These are phyloP conservation scores for Eupithecia pulchellata DNA, from an alignment of 2,888 invertebrate species.

Conservation along the genomic window DNA sequence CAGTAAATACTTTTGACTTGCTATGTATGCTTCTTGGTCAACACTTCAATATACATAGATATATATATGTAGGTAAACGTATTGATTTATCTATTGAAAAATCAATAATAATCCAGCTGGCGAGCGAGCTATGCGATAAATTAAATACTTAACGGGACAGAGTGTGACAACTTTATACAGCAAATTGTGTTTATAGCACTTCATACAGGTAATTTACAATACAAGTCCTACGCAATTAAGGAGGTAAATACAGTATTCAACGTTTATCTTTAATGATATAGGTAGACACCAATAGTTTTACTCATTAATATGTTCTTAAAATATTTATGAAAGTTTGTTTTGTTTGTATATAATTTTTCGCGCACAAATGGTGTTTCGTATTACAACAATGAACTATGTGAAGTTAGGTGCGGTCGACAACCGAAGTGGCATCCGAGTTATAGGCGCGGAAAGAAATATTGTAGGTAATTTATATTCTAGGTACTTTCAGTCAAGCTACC, in stretches of 20 bases:
- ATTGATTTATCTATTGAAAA: conserved; percentile 28
- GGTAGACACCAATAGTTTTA: neutral
- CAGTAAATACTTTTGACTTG: conserved; percentile 1
- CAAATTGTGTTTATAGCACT: conserved; percentile 37
- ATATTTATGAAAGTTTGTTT: neutral
- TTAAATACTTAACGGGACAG: conserved; percentile 29
- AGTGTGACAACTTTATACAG: conserved; percentile 42
- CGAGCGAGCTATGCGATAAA: conserved; percentile 32
- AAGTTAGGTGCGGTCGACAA: no score
- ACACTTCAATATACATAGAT: conserved; percentile 1
- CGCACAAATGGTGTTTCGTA: neutral
- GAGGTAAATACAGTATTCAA: conserved; percentile 24
- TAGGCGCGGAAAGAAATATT: no score
- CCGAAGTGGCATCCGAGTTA: no score
- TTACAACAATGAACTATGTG: no score
- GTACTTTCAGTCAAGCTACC: neutral
- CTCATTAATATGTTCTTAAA: neutral
- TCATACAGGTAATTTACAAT: conserved; percentile 30
- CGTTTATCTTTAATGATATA: conserved; percentile 10
- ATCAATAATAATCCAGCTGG: conserved; percentile 41
- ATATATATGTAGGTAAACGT: neutral
- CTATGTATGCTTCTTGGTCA: neutral
- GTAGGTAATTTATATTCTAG: neutral
- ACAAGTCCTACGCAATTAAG: conserved; percentile 35
- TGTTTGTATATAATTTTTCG: neutral